These are phyloP conservation scores for Rhombomys opimus DNA, from an alignment of 2,113 vertebrate genomes.

Conservation along the genomic window DNA sequence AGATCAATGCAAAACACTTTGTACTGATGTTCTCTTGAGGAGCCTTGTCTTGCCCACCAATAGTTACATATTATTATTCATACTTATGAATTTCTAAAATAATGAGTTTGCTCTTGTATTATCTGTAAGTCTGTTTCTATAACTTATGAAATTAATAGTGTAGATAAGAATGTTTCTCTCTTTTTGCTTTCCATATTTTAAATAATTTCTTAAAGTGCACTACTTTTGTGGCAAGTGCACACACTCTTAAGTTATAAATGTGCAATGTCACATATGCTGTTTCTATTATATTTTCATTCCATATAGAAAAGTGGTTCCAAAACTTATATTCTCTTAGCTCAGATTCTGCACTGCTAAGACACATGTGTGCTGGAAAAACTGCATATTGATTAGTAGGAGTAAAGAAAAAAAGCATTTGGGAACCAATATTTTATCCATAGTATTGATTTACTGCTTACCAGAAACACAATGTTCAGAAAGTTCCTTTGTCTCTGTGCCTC, in stretches of 20 bases:
- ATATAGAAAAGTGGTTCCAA: neutral
- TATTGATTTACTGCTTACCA: neutral
- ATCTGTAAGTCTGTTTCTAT: slow-evolving; percentile 65
- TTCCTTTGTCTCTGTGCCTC: neutral
- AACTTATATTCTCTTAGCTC: neutral
- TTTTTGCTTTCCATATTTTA: slow-evolving; percentile 52
- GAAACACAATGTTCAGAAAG: neutral
- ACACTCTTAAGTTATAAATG: neutral
- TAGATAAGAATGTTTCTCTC: slow-evolving; percentile 63
- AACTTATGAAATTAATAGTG: slow-evolving; percentile 69
- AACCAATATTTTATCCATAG: neutral
- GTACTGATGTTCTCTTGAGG: neutral
- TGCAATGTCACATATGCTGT: neutral
- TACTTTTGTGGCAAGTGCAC: slow-evolving; percentile 58
- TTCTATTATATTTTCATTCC: neutral
- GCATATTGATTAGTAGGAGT: neutral
- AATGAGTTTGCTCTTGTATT: slow-evolving; percentile 55
- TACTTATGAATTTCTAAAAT: slow-evolving; percentile 48
- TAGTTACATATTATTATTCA: slow-evolving; percentile 49
- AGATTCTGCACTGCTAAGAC: neutral
- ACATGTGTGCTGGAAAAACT: fast-evolving
- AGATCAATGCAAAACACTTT: neutral
- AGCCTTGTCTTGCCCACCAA: neutral
- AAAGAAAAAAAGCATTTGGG: neutral
- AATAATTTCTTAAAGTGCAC: slow-evolving; percentile 79